A percentile compares a stretch with the other conserved stretches of the same genome.
Evolutionary conservation across 2,888 invertebrate genomes (phyloP).

Genomic region (Drosophila aldrichi): DNA sequence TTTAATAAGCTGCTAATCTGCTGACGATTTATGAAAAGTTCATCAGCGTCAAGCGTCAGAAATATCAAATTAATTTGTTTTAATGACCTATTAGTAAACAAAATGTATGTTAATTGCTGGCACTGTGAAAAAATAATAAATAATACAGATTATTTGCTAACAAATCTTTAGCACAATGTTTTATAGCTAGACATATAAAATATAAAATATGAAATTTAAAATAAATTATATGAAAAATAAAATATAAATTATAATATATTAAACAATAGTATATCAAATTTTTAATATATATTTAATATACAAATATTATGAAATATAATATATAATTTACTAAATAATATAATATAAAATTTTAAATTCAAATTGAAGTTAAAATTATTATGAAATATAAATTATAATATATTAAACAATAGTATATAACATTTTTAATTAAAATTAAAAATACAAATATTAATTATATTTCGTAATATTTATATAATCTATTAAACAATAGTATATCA

Average conservation of each 20-base stretch:
- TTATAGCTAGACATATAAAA: neutral
- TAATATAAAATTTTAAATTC: neutral
- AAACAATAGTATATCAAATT: neutral
- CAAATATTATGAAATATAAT: too few species aligned
- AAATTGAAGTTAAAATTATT: neutral
- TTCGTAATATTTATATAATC: too few species aligned
- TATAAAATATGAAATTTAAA: neutral
- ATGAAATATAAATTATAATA: neutral
- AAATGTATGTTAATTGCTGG: conserved; percentile 5
- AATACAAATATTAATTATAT: too few species aligned
- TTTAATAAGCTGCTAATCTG: conserved; percentile 1
- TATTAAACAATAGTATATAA: neutral
- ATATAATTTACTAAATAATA: neutral
- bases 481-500: neutral
- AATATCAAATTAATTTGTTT: conserved; percentile 29
- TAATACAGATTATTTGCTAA: neutral
- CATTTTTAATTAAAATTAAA: too few species aligned
- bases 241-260: neutral
- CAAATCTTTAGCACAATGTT: neutral
- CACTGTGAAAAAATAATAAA: neutral
- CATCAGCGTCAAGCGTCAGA: conserved; percentile 15
- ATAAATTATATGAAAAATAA: neutral
- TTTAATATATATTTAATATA: neutral
- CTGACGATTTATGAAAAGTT: neutral
- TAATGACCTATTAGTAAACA: conserved; percentile 10